Conservation (phyloP, 2,113 vertebrate species). For the Crocuta crocuta region DNA sequence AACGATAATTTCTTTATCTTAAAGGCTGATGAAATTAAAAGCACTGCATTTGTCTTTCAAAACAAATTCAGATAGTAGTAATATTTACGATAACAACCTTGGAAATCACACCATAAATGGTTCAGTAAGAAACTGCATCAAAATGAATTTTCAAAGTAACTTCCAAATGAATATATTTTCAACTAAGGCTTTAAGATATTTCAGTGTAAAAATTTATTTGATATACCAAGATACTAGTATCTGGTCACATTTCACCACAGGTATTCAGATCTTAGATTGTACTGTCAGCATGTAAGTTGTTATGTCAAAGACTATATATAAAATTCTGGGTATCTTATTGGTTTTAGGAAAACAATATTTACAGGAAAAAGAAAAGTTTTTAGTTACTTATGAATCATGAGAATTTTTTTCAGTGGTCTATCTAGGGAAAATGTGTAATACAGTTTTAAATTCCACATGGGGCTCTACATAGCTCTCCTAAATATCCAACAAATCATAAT, state of each 20-base stretch:
- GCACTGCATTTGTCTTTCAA: slow-evolving; percentile 16
- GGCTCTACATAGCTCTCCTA: background rate
- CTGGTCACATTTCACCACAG: background rate
- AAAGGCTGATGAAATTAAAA: slow-evolving; percentile 50
- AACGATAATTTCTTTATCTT: background rate
- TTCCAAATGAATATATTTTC: background rate
- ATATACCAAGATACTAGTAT: background rate
- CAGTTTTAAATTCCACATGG: background rate
- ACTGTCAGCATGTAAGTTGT: background rate
- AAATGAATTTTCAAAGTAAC: background rate
- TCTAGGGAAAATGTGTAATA: background rate
- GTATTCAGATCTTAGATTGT: background rate
- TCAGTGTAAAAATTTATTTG: slow-evolving; percentile 1
- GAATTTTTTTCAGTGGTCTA: background rate
- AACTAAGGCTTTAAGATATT: background rate
- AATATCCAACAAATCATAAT: background rate
- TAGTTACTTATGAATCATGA: background rate
- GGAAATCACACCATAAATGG: slow-evolving; percentile 27
- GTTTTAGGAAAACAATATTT: slow-evolving; percentile 1
- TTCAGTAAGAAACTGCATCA: slow-evolving; percentile 23
- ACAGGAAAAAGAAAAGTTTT: background rate
- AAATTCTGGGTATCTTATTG: background rate
- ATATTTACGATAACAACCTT: background rate
- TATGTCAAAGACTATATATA: background rate
- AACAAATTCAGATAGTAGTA: slow-evolving; percentile 39